These are phyloP conservation scores for Listronotus oregonensis DNA, from an alignment of 1,140 invertebrate species.

Conservation along the genomic window DNA sequence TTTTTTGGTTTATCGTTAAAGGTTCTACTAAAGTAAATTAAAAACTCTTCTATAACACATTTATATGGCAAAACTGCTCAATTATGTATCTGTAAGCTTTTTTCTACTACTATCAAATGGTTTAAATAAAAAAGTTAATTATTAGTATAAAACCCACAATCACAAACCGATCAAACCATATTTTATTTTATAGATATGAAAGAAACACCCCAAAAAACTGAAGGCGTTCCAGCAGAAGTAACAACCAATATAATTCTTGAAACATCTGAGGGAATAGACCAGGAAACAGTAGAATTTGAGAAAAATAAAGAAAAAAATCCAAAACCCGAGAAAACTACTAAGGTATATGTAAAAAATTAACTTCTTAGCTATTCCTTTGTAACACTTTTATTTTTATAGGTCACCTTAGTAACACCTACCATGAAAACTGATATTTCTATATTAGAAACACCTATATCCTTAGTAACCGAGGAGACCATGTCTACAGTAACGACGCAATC, in stretches of 20 bases:
- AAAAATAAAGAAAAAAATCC: slow-evolving; percentile 52
- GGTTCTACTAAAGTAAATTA: too few relatives aligned
- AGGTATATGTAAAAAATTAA: too few relatives aligned
- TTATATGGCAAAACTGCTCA: too few relatives aligned
- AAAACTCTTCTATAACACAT: too few relatives aligned
- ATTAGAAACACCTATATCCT: slow-evolving; percentile 28
- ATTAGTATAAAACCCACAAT: too few relatives aligned
- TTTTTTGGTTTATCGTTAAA: too few relatives aligned
- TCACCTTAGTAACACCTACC: slow-evolving; percentile 39
- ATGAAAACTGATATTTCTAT: slow-evolving; percentile 30
- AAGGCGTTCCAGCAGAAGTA: slow-evolving; percentile 26
- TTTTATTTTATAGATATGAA: slow-evolving; percentile 1
- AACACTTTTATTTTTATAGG: slow-evolving; percentile 11
- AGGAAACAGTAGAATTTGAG: slow-evolving; percentile 47
- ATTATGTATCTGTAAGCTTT: too few relatives aligned
- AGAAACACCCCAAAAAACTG: background rate
- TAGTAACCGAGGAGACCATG: slow-evolving; percentile 17
- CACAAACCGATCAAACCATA: too few relatives aligned
- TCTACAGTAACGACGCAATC: background rate
- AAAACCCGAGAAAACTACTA: slow-evolving; percentile 30
- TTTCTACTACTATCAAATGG: too few relatives aligned
- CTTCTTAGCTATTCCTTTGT: too few relatives aligned
- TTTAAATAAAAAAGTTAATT: too few relatives aligned
- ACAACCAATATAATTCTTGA: slow-evolving; percentile 30
- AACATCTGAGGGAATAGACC: slow-evolving; percentile 33